These are phyloP conservation scores for Mamestra configurata DNA, from an alignment of 1,140 invertebrate species.

Conservation along the genomic window DNA sequence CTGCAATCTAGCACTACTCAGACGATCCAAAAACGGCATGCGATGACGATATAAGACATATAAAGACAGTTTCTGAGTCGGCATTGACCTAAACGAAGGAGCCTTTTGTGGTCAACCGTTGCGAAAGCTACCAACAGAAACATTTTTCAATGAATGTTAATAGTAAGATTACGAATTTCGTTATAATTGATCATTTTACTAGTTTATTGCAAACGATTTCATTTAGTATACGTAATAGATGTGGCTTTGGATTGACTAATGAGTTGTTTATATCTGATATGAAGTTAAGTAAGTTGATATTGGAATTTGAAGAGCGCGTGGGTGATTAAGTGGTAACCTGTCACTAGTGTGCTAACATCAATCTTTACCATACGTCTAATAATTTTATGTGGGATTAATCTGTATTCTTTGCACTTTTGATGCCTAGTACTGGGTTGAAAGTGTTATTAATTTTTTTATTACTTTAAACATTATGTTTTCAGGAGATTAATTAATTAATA, in stretches of 20 bases:
- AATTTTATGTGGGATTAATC: constrained; percentile 14
- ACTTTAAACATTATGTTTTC: background rate
- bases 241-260: constrained; percentile 30
- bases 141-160: constrained; percentile 44
- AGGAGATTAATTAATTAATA: constrained; percentile 2
- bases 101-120: constrained; percentile 70
- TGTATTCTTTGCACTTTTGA: constrained; percentile 9
- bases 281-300: constrained; percentile 20
- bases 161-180: constrained; percentile 34
- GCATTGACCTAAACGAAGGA: constrained; percentile 70
- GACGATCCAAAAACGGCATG: constrained; percentile 70
- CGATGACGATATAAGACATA: constrained; percentile 65
- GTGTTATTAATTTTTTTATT: too few species aligned
- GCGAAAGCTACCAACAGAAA: constrained; percentile 64
- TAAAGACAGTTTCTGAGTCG: constrained; percentile 63
- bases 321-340: constrained; percentile 26
- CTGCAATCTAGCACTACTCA: constrained; percentile 65
- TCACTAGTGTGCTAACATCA: background rate
- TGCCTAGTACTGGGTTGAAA: background rate
- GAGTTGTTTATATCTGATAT: constrained; percentile 31
- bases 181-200: constrained; percentile 46
- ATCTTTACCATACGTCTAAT: constrained; percentile 16
- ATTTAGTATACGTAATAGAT: background rate
- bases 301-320: constrained; percentile 35
- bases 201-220: constrained; percentile 12